phyloP scores from a whole-genome alignment of 2,888 invertebrate species.

The Neoaliturus tenellus region DNA sequence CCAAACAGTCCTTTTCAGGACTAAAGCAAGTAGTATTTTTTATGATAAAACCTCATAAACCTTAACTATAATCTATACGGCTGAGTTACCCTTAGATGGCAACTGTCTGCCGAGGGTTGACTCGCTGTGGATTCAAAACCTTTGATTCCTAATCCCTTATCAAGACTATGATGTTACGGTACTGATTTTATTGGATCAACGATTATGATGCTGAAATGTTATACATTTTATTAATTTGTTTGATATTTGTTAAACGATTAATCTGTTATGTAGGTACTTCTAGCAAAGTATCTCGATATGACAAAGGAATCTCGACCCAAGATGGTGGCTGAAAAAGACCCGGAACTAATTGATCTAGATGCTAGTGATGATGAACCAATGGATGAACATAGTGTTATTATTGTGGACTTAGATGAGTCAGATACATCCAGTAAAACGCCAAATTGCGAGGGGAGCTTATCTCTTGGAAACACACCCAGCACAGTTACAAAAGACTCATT shows the following conservation, averaged over 20 bases:
- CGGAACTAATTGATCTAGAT: constrained; percentile 11
- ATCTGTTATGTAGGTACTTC: constrained; percentile 2
- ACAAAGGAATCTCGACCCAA: neutral
- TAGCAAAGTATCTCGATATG: neutral
- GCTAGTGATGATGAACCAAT: constrained; percentile 21
- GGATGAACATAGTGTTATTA: neutral
- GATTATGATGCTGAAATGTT: neutral
- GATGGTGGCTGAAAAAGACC: neutral
- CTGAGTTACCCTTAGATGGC: constrained; percentile 36
- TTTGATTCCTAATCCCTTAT: neutral
- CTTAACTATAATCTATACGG: neutral
- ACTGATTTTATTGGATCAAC: too few relatives aligned
- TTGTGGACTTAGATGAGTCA: constrained; percentile 8
- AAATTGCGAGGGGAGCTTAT: neutral
- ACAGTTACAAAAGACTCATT: neutral
- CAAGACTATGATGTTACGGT: too few relatives aligned
- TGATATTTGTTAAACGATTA: neutral
- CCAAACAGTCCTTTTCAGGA: constrained; percentile 47
- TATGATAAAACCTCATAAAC: neutral
- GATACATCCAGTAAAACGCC: neutral
- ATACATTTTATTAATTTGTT: neutral
- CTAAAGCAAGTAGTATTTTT: neutral
- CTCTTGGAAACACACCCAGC: neutral
- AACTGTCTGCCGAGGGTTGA: constrained; percentile 23
- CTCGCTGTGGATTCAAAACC: neutral